Conservation (phyloP, 2,888 invertebrate species). For the Oligia latruncula region DNA sequence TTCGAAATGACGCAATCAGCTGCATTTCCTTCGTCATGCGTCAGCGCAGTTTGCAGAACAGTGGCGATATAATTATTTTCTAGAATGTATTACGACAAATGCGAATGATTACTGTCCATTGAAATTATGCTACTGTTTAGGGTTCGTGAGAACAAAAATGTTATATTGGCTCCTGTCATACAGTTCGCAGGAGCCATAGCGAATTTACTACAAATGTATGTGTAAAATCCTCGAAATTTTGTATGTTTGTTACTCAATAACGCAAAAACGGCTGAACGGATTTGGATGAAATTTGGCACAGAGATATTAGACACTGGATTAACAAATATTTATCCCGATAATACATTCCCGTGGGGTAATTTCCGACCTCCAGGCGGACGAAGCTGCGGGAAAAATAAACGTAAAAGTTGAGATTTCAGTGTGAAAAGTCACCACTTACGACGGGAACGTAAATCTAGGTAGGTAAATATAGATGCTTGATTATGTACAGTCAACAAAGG, state of each 20-base stretch:
- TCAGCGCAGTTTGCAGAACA: constrained; percentile 27
- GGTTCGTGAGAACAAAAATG: constrained; percentile 53
- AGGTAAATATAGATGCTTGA: too few relatives aligned
- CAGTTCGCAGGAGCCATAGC: background rate
- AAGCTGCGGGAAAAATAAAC: background rate
- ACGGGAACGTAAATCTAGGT: background rate
- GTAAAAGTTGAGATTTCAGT: background rate
- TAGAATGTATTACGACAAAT: constrained; percentile 64
- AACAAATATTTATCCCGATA: background rate
- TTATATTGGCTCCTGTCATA: background rate
- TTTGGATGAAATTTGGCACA: background rate
- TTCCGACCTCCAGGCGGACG: background rate
- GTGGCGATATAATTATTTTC: constrained; percentile 65
- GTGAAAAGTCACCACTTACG: background rate
- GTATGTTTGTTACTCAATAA: background rate
- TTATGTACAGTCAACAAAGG: too few relatives aligned
- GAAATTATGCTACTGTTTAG: constrained; percentile 58
- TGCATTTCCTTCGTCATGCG: constrained; percentile 39
- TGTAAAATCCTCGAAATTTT: background rate
- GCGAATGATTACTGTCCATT: constrained; percentile 56
- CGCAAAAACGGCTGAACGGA: background rate
- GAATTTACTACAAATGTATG: background rate
- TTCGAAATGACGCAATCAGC: constrained; percentile 32
- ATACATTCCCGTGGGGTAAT: background rate
- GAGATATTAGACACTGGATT: background rate